Evolutionary conservation across 2,113 vertebrate genomes (phyloP), one percentile per base, ranked within the genome.

Genomic region (Pseudorasbora parva): DNA sequence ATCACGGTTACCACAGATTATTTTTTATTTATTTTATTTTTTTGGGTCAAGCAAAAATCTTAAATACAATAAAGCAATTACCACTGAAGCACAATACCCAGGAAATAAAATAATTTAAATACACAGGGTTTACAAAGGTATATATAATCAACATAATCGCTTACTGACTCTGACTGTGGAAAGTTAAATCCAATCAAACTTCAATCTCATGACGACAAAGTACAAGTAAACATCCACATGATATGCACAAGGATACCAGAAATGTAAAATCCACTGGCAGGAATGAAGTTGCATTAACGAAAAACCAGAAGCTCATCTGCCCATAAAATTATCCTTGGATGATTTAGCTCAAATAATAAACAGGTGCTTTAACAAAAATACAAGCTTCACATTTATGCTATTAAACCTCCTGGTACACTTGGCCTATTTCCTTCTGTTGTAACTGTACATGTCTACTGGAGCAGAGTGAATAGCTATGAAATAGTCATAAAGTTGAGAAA

Each of bases 321-420:
- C 5, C 8, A 2, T 37, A 23, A 71, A 23, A 71, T 23, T 0
- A 43, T 71, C 37, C 21, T 45, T 62, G 25, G 59, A 30, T 62
- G 59, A 27, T 62, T 27, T 71, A 6, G 68, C 68, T 45, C 11
- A 71, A 14, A 71, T 45, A 45, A 45, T 45, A 71, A 45, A 71
- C 4, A 5, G 21, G 68, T 45, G 21, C 68, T 45, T 43, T 45
- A 71, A 71, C 41, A 71, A 71, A 71, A 71, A 45, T 71, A 69
- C 33, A 69, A 43, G 33, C 9, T 69, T 45, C 11, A 23, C 5
- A 71, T 71, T 23, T 45, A 5, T 45, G 21, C 68, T 23, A 71
- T 12, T 71, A 71, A 45, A 71, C 68, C 68, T 45, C 21, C 21
- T 45, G 37, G 10, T 43, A 45, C 68, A n/a, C 37, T 51, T 17